Percentiles rank a stretch among this genome's conserved stretches.
phyloP scores from a whole-genome alignment of 2,113 vertebrate species.

The Microcebus lehilahytsara region DNA sequence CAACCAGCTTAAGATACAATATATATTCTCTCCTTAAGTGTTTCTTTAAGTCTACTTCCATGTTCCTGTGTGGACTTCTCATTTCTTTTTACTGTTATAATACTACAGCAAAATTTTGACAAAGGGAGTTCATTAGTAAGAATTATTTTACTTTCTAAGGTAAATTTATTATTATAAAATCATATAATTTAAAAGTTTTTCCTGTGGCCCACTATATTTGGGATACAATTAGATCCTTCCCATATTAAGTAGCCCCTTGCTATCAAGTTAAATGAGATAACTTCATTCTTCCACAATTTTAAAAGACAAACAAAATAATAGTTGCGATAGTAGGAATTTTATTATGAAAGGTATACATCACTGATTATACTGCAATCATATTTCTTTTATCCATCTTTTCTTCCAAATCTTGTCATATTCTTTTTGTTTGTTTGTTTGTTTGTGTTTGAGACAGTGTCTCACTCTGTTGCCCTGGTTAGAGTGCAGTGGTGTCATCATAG shows the following conservation, averaged over 20 bases:
- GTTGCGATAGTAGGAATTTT: not conserved
- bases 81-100: not conserved
- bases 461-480: too few species aligned
- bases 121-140: not conserved
- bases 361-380: not conserved
- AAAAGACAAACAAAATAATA: not conserved
- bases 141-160: not conserved
- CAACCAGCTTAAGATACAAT: not conserved
- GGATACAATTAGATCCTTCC: not conserved
- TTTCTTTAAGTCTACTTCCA: not conserved
- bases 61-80: not conserved
- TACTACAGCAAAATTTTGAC: not conserved
- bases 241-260: rapidly evolving
- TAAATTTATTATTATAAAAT: not conserved
- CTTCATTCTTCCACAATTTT: not conserved
- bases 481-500: too few species aligned
- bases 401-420: not conserved
- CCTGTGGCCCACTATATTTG: not conserved
- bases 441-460: too few species aligned
- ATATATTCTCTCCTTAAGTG: not conserved
- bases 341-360: not conserved
- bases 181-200: not conserved
- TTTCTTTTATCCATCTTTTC: not conserved
- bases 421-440: too few species aligned
- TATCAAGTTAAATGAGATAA: not conserved